Percentiles rank a stretch among this genome's conserved stretches.
These are phyloP conservation scores for Menidia menidia DNA, from an alignment of 2,797 vertebrate genomes.

Conservation along the genomic window DNA sequence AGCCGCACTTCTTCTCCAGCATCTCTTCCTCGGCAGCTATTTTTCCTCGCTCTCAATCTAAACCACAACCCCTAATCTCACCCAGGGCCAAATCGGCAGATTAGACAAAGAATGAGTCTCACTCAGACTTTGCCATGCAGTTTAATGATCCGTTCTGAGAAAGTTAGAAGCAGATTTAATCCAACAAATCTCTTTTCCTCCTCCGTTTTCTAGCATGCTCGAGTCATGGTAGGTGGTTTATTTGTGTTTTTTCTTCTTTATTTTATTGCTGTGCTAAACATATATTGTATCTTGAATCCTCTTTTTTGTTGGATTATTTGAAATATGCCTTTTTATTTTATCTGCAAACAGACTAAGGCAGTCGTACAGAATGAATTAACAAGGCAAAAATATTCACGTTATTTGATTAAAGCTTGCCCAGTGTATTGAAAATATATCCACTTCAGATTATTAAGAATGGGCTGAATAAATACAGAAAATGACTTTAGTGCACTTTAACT, in stretches of 20 bases:
- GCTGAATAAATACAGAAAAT: too few species aligned
- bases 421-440: too few species aligned
- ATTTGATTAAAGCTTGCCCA: too few species aligned
- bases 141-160: conserved; percentile 74
- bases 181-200: conserved; percentile 58
- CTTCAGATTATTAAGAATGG: too few species aligned
- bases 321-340: too few species aligned
- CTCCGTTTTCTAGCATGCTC: conserved; percentile 37
- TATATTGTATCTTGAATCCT: too few species aligned
- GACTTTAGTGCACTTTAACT: too few species aligned
- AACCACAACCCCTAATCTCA: conserved; percentile 74
- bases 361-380: too few species aligned
- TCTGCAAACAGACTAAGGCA: too few species aligned
- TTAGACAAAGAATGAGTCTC: conserved; percentile 72
- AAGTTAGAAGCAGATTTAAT: conserved; percentile 80
- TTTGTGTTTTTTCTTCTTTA: not conserved
- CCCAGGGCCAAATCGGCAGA: conserved; percentile 77
- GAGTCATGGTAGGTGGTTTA: not conserved
- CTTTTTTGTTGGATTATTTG: too few species aligned
- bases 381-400: too few species aligned
- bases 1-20: conserved; percentile 26
- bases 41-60: conserved; percentile 47
- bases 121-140: conserved; percentile 58
- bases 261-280: too few species aligned
- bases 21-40: conserved; percentile 44